Conservation (phyloP, 2,888 invertebrate species). For the Copidosoma aretas region DNA sequence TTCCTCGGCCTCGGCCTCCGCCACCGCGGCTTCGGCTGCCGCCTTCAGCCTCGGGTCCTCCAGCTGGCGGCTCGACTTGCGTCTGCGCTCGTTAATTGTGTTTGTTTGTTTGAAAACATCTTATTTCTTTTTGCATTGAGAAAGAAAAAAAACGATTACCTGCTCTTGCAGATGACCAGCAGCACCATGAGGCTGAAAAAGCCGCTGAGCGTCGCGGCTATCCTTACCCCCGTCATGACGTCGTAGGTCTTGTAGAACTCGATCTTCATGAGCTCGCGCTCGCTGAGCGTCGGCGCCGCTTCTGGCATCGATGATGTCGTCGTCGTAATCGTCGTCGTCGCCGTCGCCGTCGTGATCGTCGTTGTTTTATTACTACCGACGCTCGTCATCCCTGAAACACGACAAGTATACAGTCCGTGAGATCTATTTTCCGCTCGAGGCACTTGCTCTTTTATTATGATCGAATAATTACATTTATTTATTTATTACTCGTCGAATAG, state of each 20-base stretch:
- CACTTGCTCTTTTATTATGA: too few species aligned
- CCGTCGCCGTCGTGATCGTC: constrained; percentile 55
- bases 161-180: constrained; percentile 89
- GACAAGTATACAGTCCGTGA: background rate
- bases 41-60: constrained; percentile 78
- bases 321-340: constrained; percentile 63
- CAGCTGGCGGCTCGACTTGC: constrained; percentile 63
- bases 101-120: background rate
- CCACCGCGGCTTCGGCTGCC: constrained; percentile 75
- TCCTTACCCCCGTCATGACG: constrained; percentile 91
- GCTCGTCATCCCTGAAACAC: constrained; percentile 55
- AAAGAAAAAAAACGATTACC: constrained; percentile 42
- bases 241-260: constrained; percentile 91
- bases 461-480: too few species aligned
- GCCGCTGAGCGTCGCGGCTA: constrained; percentile 89
- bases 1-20: constrained; percentile 75
- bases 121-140: background rate
- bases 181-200: constrained; percentile 92
- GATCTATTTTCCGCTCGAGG: too few species aligned
- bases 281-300: constrained; percentile 60
- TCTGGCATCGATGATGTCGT: constrained; percentile 65
- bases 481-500: too few species aligned
- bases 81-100: constrained; percentile 47
- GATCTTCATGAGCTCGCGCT: constrained; percentile 75
- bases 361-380: constrained; percentile 58